phyloP scores from a whole-genome alignment of 2,797 vertebrate species.

The Cynopterus sphinx region DNA sequence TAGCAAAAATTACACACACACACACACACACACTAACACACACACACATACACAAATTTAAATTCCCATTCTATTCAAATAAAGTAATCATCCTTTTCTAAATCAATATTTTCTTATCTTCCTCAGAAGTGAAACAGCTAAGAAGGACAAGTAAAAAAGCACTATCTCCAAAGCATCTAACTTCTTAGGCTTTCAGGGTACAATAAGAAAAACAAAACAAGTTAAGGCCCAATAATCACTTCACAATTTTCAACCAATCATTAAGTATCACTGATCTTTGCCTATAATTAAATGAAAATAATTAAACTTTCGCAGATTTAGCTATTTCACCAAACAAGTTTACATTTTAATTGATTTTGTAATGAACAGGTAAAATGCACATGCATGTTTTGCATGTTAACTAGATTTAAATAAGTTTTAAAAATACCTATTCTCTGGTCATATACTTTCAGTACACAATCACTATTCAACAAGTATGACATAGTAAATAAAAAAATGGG shows the following conservation, averaged over 20 bases:
- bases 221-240: not conserved
- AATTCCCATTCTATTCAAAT: not conserved
- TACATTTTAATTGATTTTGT: not conserved
- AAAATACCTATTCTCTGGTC: not conserved
- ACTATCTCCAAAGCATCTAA: not conserved
- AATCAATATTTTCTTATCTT: not conserved
- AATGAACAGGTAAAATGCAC: not conserved
- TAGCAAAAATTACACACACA: not conserved
- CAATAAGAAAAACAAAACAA: not conserved
- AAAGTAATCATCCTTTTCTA: not conserved
- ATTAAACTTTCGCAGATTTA: not conserved
- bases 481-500: not conserved
- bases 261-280: not conserved
- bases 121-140: not conserved
- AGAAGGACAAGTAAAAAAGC: not conserved
- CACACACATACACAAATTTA: not conserved
- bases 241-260: not conserved
- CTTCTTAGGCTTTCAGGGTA: not conserved
- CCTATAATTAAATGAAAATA: not conserved
- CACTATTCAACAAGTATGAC: not conserved
- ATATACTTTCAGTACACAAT: not conserved
- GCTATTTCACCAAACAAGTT: not conserved
- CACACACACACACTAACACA: not conserved
- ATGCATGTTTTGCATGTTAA: not conserved
- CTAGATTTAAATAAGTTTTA: not conserved